Base-by-base conservation (phyloP, 2,797 vertebrate genomes). In the Lates japonicus region DNA sequence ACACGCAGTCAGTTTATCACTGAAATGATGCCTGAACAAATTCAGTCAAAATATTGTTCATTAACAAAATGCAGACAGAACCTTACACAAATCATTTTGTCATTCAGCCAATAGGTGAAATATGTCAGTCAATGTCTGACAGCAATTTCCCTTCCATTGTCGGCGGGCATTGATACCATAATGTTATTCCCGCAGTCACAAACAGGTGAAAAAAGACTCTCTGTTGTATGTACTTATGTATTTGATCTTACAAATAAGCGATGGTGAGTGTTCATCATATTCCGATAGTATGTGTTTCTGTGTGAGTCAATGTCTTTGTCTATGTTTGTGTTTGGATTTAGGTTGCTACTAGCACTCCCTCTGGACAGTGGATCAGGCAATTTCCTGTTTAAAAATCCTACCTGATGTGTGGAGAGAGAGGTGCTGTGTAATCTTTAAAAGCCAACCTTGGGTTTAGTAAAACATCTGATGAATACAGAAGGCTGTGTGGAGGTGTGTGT, bases 351-450 rank as follows among this genome's bases (percentile, higher is more conserved):
- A 76, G 81, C 88, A 80, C 88, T 93, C 91, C 92, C 90, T 88
- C 49, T 87, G 92, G 91, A 91, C 70, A 25, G 68, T 73, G 83
- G 92, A 93, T 93, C 92, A 91, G 87, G 84, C 90, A 93, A 92
- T 91, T 92, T 92, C 91, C 89, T 94, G 91, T 91, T 75, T 12
- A 88, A 82, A 88, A 81, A 84, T 42, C 78, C 73, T 83, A 90
- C 81, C 88, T 89, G 87, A 89, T 87, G 86, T 87, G 64, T 81
- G 80, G 84, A 58, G 58, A 71, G 69, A 73, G 86, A 86, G 88
- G n/a, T 72, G 90, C 81, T 80, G 88, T 93, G 86, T 92, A 91
- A 92, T 91, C 88, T 92, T 91, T 93, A 89, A 93, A 92, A 92
- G 89, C 89, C 81, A 85, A 81, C 87, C 92, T 82, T 83, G 87